A percentile compares a stretch with the other conserved stretches of the same genome.
Evolutionary conservation across 2,113 vertebrate species (phyloP).

Genomic region (Cebidichthys violaceus): DNA sequence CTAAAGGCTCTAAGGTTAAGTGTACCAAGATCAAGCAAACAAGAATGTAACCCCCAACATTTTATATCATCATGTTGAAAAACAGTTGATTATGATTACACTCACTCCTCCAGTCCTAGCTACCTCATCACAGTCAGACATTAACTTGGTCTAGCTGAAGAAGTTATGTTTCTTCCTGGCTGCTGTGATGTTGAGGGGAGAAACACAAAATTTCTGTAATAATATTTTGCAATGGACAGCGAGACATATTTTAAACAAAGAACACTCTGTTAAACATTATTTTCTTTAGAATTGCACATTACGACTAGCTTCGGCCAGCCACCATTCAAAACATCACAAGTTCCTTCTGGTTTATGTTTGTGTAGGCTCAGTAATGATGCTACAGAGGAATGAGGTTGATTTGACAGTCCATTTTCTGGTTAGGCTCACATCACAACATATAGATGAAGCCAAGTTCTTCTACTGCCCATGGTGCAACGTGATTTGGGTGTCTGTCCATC

Average conservation of each 20-base stretch:
- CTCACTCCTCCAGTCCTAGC: background rate
- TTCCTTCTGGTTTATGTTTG: slow-evolving; percentile 38
- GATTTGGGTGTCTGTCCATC: slow-evolving; percentile 41
- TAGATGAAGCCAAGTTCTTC: background rate
- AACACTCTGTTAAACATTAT: background rate
- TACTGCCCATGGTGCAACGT: slow-evolving; percentile 50
- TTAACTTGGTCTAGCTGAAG: background rate
- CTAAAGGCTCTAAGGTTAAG: background rate
- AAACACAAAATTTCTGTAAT: slow-evolving; percentile 11
- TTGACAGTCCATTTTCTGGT: background rate
- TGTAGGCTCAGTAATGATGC: background rate
- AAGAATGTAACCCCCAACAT: background rate
- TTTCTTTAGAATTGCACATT: too few relatives aligned
- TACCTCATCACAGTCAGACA: background rate
- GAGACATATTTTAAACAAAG: slow-evolving; percentile 2
- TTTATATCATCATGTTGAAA: background rate
- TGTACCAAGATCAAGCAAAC: background rate
- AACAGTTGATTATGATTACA: background rate
- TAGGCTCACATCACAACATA: background rate
- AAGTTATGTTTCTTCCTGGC: slow-evolving; percentile 12
- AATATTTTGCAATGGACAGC: background rate
- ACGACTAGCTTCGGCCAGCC: slow-evolving; percentile 22
- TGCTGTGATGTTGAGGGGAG: background rate
- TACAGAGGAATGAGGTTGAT: background rate
- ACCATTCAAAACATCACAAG: slow-evolving; percentile 30